These are phyloP conservation scores for Brachypodius melanocephalos DNA, from an alignment of 2,113 vertebrate species.

Conservation along the genomic window DNA sequence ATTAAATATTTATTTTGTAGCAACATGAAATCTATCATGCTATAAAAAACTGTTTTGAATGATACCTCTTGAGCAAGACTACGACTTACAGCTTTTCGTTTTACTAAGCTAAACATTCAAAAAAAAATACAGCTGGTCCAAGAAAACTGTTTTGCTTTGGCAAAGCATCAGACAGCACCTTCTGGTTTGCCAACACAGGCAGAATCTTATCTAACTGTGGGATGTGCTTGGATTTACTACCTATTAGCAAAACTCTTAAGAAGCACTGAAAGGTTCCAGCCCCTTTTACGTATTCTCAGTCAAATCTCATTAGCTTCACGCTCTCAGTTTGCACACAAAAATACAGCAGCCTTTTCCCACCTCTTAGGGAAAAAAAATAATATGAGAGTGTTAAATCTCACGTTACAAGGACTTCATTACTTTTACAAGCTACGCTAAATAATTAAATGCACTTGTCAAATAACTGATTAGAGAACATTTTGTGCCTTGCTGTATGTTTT, in stretches of 20 bases:
- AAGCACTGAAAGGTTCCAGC: constrained; percentile 14
- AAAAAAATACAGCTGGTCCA: constrained; percentile 26
- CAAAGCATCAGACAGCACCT: constrained; percentile 41
- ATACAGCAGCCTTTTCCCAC: background rate
- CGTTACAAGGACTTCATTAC: constrained; percentile 25
- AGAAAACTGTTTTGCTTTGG: constrained; percentile 48
- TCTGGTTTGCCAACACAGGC: constrained; percentile 44
- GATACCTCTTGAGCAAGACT: background rate
- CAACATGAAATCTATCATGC: background rate
- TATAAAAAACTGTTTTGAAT: constrained; percentile 9
- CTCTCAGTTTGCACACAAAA: background rate
- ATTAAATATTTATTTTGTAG: constrained; percentile 46
- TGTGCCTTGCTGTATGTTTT: background rate
- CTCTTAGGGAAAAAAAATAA: constrained; percentile 11
- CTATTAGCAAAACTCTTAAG: constrained; percentile 30
- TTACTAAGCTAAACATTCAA: background rate
- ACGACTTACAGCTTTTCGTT: background rate
- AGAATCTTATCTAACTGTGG: constrained; percentile 48
- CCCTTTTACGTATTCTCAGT: background rate
- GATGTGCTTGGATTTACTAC: constrained; percentile 45
- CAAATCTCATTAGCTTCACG: background rate
- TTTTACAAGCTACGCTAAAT: constrained; percentile 24
- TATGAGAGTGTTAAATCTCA: background rate
- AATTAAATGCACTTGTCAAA: constrained; percentile 38
- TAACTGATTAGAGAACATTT: constrained; percentile 31